phyloP scores from a whole-genome alignment of 1,140 invertebrate species.

The Aradophagus sp. region DNA sequence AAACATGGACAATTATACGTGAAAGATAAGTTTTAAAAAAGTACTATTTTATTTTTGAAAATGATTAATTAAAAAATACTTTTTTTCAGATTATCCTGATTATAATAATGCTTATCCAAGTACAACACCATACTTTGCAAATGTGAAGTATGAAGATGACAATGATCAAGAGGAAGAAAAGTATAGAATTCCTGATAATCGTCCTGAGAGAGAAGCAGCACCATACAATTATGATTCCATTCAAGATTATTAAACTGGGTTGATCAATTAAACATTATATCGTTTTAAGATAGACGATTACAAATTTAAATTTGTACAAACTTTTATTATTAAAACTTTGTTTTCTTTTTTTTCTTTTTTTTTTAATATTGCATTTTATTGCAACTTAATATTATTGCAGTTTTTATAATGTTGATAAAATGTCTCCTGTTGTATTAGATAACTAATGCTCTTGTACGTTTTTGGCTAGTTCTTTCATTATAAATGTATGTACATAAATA shows the following conservation, averaged over 20 bases:
- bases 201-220: slow-evolving; percentile 33
- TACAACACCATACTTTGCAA: slow-evolving; percentile 43
- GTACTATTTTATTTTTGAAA: too few relatives aligned
- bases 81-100: slow-evolving; percentile 54
- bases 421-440: slow-evolving; percentile 8
- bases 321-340: not conserved
- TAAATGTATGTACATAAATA: slow-evolving; percentile 38
- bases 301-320: slow-evolving; percentile 33
- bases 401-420: not conserved
- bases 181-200: slow-evolving; percentile 51
- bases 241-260: slow-evolving; percentile 33
- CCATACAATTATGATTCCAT: slow-evolving; percentile 46
- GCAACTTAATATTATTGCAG: not conserved
- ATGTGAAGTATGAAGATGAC: slow-evolving; percentile 54
- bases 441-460: slow-evolving; percentile 10
- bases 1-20: too few relatives aligned
- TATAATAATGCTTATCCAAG: slow-evolving; percentile 48
- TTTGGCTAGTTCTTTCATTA: slow-evolving; percentile 14
- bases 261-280: not conserved
- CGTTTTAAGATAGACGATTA: slow-evolving; percentile 1
- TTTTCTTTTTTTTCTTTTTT: slow-evolving; percentile 9
- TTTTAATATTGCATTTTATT: slow-evolving; percentile 3
- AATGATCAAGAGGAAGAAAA: slow-evolving; percentile 56
- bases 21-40: too few relatives aligned
- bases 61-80: too few relatives aligned